A percentile compares a stretch with the other conserved stretches of the same genome.
phyloP scores from a whole-genome alignment of 2,797 vertebrate genomes.

The Malurus leucopterus region DNA sequence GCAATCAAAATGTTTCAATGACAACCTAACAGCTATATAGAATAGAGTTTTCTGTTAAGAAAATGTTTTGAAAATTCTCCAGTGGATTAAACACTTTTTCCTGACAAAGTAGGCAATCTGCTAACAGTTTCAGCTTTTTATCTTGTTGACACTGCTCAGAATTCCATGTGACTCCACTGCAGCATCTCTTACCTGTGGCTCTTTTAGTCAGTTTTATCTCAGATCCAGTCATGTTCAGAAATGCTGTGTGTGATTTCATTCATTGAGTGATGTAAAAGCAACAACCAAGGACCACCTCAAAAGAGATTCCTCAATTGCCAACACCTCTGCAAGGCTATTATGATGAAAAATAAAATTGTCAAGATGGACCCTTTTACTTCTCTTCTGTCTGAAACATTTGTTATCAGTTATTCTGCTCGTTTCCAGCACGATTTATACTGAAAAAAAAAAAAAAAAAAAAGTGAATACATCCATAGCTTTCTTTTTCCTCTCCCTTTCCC shows the following conservation, averaged over 20 bases:
- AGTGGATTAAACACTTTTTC: background rate
- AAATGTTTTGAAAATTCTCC: background rate
- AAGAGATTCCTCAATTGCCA: background rate
- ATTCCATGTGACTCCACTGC: accelerated
- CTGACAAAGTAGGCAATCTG: background rate
- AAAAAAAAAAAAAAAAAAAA: background rate
- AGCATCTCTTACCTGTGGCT: background rate
- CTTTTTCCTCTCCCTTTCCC: background rate
- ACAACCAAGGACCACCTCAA: background rate
- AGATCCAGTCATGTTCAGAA: background rate
- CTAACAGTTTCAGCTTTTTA: background rate
- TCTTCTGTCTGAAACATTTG: background rate
- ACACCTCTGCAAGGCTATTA: background rate
- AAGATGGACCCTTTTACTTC: background rate
- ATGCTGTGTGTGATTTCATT: background rate
- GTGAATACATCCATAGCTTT: background rate
- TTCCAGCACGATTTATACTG: background rate
- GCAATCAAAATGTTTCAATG: background rate
- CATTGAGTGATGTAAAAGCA: background rate
- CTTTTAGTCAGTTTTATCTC: background rate
- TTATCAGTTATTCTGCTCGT: background rate
- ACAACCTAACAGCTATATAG: background rate
- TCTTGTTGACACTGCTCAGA: background rate
- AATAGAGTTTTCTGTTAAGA: background rate
- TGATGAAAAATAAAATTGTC: background rate